Conservation (phyloP, 1,140 invertebrate species). For the Drosophila kikkawai region DNA sequence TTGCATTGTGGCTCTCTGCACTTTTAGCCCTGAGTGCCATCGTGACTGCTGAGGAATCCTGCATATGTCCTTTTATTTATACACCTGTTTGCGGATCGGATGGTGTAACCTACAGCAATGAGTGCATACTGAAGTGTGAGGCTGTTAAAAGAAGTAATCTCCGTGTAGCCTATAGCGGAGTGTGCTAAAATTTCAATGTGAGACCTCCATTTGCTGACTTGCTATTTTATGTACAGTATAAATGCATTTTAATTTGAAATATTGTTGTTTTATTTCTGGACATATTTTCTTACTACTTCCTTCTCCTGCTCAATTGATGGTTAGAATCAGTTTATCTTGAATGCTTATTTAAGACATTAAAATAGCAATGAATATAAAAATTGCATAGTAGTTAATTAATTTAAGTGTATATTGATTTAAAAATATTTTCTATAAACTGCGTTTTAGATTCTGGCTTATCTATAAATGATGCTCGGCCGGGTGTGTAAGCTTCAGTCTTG, state of each 20-base stretch:
- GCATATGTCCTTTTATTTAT: not conserved
- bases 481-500: constrained; percentile 50
- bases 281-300: no score
- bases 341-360: no score
- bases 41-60: not conserved
- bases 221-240: not conserved
- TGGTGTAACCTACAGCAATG: not conserved
- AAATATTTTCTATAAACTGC: no score
- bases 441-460: no score
- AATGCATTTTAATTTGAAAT: not conserved
- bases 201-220: not conserved
- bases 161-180: not conserved
- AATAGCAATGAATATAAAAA: no score
- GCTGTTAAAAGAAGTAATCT: not conserved
- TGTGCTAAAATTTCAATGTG: not conserved
- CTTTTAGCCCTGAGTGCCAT: not conserved
- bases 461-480: not conserved
- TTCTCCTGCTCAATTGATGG: no score
- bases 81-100: not conserved
- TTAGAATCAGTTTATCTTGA: no score
- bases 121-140: not conserved
- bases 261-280: no score
- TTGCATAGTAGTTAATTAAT: no score
- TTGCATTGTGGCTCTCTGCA: not conserved
- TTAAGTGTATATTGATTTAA: no score